phyloP scores from a whole-genome alignment of 2,113 vertebrate genomes.

The Anolis carolinensis region DNA sequence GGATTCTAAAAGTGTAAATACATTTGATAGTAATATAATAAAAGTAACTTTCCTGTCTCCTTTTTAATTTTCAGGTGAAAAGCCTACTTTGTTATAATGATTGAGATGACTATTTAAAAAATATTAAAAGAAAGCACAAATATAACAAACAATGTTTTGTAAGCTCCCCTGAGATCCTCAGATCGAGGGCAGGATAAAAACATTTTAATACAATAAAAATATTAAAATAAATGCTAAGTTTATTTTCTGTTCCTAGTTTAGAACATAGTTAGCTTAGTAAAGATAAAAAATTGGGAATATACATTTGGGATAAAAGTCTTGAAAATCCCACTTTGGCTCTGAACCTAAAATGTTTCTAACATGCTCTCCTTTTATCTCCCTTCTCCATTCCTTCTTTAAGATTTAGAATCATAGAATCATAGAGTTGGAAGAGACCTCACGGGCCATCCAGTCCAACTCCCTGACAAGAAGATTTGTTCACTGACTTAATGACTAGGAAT shows the following conservation, averaged over 20 bases:
- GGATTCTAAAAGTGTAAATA: not conserved
- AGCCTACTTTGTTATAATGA: not conserved
- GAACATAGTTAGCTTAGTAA: not conserved
- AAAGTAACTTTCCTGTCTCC: too few relatives aligned
- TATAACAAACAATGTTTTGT: not conserved
- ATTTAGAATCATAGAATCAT: too few relatives aligned
- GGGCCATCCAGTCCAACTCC: too few relatives aligned
- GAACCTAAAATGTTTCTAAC: conserved; percentile 59
- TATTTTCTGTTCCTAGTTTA: not conserved
- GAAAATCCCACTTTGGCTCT: conserved; percentile 39
- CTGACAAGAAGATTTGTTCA: conserved; percentile 67
- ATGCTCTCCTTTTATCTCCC: conserved; percentile 7
- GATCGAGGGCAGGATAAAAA: too few relatives aligned
- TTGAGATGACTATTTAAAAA: not conserved
- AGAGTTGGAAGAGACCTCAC: too few relatives aligned
- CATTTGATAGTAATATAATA: not conserved
- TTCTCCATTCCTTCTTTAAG: too few relatives aligned
- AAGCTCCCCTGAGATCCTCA: too few relatives aligned
- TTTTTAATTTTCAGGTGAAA: not conserved
- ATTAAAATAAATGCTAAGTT: too few relatives aligned
- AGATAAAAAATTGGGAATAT: not conserved
- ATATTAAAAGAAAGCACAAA: not conserved
- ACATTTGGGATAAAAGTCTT: conserved; percentile 30
- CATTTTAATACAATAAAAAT: too few relatives aligned
- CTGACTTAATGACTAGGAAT: conserved; percentile 73